Conservation (phyloP, 2,888 invertebrate species). For the Epirrhoe tristata region DNA sequence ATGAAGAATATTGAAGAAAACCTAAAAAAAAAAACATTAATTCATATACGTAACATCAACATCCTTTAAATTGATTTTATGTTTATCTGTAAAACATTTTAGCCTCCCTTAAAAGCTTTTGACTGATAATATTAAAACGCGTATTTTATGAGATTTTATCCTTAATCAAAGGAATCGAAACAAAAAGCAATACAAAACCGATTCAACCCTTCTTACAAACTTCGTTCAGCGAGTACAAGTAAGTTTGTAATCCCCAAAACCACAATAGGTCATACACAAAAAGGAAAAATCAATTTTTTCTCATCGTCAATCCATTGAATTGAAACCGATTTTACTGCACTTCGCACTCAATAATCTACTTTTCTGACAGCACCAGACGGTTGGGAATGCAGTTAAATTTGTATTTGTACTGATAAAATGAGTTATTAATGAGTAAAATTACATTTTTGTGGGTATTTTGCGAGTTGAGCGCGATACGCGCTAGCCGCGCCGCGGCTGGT, state of each 20-base stretch:
- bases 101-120: not conserved
- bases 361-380: conserved; percentile 45
- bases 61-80: not conserved
- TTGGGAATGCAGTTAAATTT: conserved; percentile 38
- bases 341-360: conserved; percentile 24
- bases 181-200: conserved; percentile 15
- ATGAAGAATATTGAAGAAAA: too few species aligned
- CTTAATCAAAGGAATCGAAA: not conserved
- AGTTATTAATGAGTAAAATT: conserved; percentile 40
- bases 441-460: conserved; percentile 53
- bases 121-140: not conserved
- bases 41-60: not conserved
- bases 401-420: conserved; percentile 26
- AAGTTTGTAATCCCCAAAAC: conserved; percentile 49
- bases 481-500: conserved; percentile 72
- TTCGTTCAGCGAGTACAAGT: conserved; percentile 24
- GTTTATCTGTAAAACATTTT: not conserved
- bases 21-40: too few species aligned
- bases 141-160: not conserved
- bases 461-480: conserved; percentile 64
- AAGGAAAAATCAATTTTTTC: conserved; percentile 72
- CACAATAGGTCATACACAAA: conserved; percentile 57
- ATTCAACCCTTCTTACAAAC: conserved; percentile 22
- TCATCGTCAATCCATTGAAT: conserved; percentile 53
- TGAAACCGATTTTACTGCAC: conserved; percentile 29